phyloP scores from a whole-genome alignment of 2,888 invertebrate genomes.

The Sipha maydis region DNA sequence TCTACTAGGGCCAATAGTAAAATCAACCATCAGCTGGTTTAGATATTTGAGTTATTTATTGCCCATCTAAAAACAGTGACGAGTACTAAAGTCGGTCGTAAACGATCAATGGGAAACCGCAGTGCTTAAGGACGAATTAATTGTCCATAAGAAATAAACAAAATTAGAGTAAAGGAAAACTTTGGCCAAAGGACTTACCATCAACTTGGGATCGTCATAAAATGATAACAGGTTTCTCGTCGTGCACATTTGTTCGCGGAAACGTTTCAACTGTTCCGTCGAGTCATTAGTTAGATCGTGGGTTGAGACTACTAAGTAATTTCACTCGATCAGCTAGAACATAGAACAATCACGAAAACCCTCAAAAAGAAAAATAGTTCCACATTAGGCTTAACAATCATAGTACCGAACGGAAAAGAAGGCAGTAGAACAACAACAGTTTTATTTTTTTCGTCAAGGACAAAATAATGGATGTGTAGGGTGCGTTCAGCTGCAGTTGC shows the following conservation, averaged over 20 bases:
- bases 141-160: neutral
- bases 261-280: neutral
- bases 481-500: slow-evolving; percentile 52
- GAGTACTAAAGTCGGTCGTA: neutral
- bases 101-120: neutral
- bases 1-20: neutral
- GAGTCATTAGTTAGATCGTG: neutral
- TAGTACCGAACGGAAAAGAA: slow-evolving; percentile 47
- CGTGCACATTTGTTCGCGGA: slow-evolving; percentile 42
- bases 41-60: neutral
- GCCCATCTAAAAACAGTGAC: neutral
- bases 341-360: neutral
- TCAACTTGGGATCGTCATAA: neutral
- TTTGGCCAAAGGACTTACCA: slow-evolving; percentile 36
- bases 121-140: too few relatives aligned
- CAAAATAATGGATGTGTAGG: slow-evolving; percentile 48
- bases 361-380: neutral
- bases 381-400: neutral
- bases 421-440: slow-evolving; percentile 58
- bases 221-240: slow-evolving; percentile 50
- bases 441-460: slow-evolving; percentile 52
- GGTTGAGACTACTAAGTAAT: neutral
- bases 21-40: slow-evolving; percentile 10
- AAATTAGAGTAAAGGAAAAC: neutral
- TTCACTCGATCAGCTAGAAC: neutral